Conservation (phyloP, 2,113 vertebrate species). For the Enhydra lutris region DNA sequence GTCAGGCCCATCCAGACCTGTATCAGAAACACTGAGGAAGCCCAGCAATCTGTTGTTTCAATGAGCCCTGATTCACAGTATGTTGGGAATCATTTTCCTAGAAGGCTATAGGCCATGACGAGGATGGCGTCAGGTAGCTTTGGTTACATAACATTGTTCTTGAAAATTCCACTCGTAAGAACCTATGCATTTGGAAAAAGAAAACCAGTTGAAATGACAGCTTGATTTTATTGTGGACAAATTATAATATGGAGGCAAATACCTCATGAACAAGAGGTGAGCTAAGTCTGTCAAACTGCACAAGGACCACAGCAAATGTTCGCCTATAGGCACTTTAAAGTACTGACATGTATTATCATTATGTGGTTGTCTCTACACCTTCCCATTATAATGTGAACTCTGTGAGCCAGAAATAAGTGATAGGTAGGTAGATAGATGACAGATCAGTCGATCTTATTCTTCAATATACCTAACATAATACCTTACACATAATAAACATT, state of each 20-base stretch:
- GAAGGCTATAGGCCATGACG: not conserved
- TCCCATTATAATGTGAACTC: not conserved
- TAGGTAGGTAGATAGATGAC: not conserved
- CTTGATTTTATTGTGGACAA: not conserved
- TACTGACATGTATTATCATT: not conserved
- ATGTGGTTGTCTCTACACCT: not conserved
- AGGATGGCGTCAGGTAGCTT: not conserved
- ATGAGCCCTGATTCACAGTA: not conserved
- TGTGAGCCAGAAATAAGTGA: not conserved
- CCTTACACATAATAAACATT: not conserved
- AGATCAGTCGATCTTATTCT: not conserved
- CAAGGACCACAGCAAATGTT: not conserved
- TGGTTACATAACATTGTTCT: not conserved
- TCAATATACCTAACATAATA: not conserved
- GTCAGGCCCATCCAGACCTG: not conserved
- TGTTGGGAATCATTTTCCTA: not conserved
- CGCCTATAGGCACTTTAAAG: not conserved
- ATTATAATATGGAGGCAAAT: not conserved
- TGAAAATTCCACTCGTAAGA: not conserved
- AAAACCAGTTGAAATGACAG: not conserved
- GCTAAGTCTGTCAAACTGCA: not conserved
- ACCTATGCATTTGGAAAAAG: not conserved
- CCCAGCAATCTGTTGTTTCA: not conserved
- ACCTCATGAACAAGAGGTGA: not conserved
- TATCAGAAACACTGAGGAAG: not conserved